Percentiles rank a stretch among this genome's conserved stretches.
Evolutionary conservation across 2,797 vertebrate species (phyloP).

Genomic region (Limosa lapponica): DNA sequence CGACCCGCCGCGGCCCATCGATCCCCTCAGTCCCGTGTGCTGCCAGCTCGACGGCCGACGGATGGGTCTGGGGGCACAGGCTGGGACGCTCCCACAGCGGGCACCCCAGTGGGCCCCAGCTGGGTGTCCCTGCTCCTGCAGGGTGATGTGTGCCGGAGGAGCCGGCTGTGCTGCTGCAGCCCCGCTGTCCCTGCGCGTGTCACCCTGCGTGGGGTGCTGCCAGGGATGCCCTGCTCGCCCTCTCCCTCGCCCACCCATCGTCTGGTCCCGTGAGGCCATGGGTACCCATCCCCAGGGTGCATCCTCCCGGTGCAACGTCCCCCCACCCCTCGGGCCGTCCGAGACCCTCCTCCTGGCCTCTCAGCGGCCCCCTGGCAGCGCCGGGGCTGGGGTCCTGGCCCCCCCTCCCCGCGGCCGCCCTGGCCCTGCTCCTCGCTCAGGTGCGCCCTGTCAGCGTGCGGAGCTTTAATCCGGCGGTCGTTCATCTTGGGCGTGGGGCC

Average conservation of each 20-base stretch:
- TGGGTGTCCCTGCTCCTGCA: background rate
- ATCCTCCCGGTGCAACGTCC: rapidly evolving
- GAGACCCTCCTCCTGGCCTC: rapidly evolving
- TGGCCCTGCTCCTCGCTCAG: constrained; percentile 71
- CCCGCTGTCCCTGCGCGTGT: rapidly evolving
- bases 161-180: rapidly evolving
- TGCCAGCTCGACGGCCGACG: background rate
- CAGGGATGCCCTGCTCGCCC: background rate
- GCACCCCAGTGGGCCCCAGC: background rate
- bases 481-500: constrained; percentile 85
- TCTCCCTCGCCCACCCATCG: no score
- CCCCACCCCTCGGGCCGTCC: rapidly evolving
- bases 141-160: background rate
- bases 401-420: background rate
- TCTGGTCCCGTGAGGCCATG: rapidly evolving
- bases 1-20: constrained; percentile 41
- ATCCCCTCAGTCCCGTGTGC: background rate
- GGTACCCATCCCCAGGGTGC: background rate
- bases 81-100: rapidly evolving
- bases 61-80: no score
- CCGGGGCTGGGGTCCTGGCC: rapidly evolving
- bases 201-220: background rate
- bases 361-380: background rate
- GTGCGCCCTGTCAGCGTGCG: constrained; percentile 88
- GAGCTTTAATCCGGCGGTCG: constrained; percentile 86